Evolutionary conservation across 2,888 invertebrate genomes (phyloP), one percentile per base, ranked within the genome.

Genomic region (Acanthosepion esculentum): DNA sequence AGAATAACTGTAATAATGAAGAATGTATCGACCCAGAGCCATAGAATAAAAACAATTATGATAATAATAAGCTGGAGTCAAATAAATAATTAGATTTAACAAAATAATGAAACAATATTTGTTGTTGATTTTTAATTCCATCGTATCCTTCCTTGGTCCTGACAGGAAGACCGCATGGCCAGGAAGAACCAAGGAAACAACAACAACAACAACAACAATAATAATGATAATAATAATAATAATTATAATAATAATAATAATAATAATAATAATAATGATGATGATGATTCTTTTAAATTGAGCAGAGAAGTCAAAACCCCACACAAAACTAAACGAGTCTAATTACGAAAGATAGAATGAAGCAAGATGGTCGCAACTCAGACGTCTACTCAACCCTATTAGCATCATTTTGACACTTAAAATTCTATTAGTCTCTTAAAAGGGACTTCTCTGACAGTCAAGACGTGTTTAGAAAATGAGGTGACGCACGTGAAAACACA

Each of bases 381-480:
- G 33, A n/a, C 78, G 78, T 8, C n/a, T 33, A 18, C 78, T 78
- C 78, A 12, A 33, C 78, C 15, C 12, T 78, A 78, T 78, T 78
- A 78, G 78, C n/a, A 33, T n/a, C 78, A 78, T 78, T 33, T 78
- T 78, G 78, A n/a, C n/a, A 78, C 78, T 33, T n/a, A 78, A n/a
- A 78, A 78, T 78, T 78, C 78, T 78, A 78, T 78, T 78, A 78
- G 78, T 78, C n/a, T n/a, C 78, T 78, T 78, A n/a, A n/a, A 78
- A 78, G n/a, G 78, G 78, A 78, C n/a, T 78, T 33, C 78, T 18
- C 78, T n/a, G n/a, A 78, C 78, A 78, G 78, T 12, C 78, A n/a
- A n/a, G n/a, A 15, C n/a, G 15, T 78, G 78, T 78, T 78, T 78
- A 33, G 78, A n/a, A n/a, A 5, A 78, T 33, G 78, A n/a, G 78